Conservation (phyloP, 2,888 invertebrate species). For the Drosophila neutralis region DNA sequence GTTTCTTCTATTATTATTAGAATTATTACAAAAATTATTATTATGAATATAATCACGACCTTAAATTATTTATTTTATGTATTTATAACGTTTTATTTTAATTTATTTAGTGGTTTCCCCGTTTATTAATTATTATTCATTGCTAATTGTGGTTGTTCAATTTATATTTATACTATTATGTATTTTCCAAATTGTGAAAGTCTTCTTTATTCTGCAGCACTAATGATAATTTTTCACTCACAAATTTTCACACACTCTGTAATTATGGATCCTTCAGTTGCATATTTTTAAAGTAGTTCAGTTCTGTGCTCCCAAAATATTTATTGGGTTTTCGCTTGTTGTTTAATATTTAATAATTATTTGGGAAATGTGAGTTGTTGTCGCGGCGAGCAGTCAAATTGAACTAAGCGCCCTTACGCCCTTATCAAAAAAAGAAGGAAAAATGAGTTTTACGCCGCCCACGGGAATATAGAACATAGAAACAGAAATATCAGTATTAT, state of each 20-base stretch:
- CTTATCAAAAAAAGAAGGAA: constrained; percentile 45
- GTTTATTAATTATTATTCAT: neutral
- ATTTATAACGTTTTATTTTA: neutral
- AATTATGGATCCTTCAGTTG: neutral
- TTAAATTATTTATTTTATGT: neutral
- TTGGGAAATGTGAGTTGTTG: constrained; percentile 40
- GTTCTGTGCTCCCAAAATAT: neutral
- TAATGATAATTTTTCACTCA: too few species aligned
- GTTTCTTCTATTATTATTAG: too few species aligned
- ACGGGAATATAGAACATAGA: constrained; percentile 21
- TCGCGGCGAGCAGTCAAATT: constrained; percentile 36
- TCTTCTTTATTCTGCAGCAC: too few species aligned
- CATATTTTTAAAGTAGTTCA: neutral
- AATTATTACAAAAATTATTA: neutral
- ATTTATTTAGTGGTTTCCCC: neutral
- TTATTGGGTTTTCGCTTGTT: neutral
- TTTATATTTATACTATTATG: neutral
- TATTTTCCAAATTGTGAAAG: neutral
- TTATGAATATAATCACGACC: neutral
- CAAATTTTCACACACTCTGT: neutral
- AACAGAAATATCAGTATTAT: constrained; percentile 59
- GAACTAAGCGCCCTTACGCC: constrained; percentile 46
- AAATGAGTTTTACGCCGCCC: constrained; percentile 42
- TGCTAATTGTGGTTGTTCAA: neutral
- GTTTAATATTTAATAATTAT: neutral